These are phyloP conservation scores for Enteromius paludinosus DNA, from an alignment of 2,797 vertebrate species.

Conservation along the genomic window DNA sequence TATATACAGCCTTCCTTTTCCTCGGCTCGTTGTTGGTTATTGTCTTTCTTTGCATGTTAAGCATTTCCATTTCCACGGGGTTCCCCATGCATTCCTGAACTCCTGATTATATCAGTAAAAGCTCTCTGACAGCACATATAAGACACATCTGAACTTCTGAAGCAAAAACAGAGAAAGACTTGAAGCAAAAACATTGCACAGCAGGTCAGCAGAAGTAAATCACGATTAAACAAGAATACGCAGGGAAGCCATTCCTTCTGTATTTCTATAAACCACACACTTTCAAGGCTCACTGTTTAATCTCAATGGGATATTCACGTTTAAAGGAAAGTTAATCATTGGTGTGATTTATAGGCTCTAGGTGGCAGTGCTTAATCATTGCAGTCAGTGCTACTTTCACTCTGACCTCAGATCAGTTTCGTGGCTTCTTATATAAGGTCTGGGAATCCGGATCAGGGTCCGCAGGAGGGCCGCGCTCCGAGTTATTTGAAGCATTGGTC, in stretches of 20 bases:
- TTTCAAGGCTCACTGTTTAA: background rate
- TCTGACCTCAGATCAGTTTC: background rate
- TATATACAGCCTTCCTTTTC: background rate
- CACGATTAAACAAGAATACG: background rate
- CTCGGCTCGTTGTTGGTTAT: background rate
- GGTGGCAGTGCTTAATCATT: conserved; percentile 68
- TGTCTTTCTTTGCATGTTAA: background rate
- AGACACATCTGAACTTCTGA: background rate
- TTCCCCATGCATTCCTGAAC: background rate
- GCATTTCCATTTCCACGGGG: background rate
- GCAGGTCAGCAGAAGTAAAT: background rate
- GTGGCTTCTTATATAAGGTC: background rate
- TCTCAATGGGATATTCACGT: background rate
- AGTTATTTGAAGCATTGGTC: conserved; percentile 74
- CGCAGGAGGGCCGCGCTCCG: background rate
- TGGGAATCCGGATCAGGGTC: background rate
- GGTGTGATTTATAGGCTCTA: conserved; percentile 53
- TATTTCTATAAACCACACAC: no score
- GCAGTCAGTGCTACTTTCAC: background rate
- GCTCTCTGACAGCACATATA: background rate
- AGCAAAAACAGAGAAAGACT: background rate
- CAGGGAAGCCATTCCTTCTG: background rate
- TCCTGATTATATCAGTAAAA: background rate
- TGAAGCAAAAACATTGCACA: background rate
- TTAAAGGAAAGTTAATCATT: conserved; percentile 12